A percentile compares a stretch with the other conserved stretches of the same genome.
These are phyloP conservation scores for Episyrphus balteatus DNA, from an alignment of 1,140 invertebrate genomes.

Conservation along the genomic window DNA sequence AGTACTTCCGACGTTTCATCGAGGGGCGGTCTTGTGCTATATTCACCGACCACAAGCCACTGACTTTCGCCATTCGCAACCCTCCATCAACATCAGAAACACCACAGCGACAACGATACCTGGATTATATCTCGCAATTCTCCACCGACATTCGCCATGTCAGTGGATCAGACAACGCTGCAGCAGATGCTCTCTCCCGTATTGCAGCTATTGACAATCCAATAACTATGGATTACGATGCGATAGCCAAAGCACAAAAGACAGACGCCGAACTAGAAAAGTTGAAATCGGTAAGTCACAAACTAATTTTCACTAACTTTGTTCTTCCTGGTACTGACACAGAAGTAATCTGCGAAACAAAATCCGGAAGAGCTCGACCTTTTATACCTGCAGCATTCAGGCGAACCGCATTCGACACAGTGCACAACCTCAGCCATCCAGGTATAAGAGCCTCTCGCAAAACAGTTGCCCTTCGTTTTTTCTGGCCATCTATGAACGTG, in stretches of 20 bases:
- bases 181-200: slow-evolving; percentile 21
- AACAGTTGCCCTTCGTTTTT: slow-evolving; percentile 11
- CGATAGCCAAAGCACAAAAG: slow-evolving; percentile 7
- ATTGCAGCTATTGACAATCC: slow-evolving; percentile 7
- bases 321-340: not conserved
- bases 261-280: slow-evolving; percentile 6
- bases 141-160: slow-evolving; percentile 30
- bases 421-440: slow-evolving; percentile 21
- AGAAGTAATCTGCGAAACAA: not conserved
- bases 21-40: slow-evolving; percentile 25
- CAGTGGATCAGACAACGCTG: slow-evolving; percentile 16
- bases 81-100: slow-evolving; percentile 7
- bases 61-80: slow-evolving; percentile 21
- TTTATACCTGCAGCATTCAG: slow-evolving; percentile 15
- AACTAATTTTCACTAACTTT: not conserved
- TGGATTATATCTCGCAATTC: slow-evolving; percentile 30
- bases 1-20: slow-evolving; percentile 24
- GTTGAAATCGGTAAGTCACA: too few relatives aligned
- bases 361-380: slow-evolving; percentile 9
- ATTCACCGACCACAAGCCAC: slow-evolving; percentile 37
- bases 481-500: slow-evolving; percentile 25
- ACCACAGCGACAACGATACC: slow-evolving; percentile 19
- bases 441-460: slow-evolving; percentile 10
- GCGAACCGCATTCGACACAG: slow-evolving; percentile 12
- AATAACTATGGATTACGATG: slow-evolving; percentile 5